These are phyloP conservation scores for Bos javanicus DNA, from an alignment of 2,113 vertebrate genomes.

Conservation along the genomic window DNA sequence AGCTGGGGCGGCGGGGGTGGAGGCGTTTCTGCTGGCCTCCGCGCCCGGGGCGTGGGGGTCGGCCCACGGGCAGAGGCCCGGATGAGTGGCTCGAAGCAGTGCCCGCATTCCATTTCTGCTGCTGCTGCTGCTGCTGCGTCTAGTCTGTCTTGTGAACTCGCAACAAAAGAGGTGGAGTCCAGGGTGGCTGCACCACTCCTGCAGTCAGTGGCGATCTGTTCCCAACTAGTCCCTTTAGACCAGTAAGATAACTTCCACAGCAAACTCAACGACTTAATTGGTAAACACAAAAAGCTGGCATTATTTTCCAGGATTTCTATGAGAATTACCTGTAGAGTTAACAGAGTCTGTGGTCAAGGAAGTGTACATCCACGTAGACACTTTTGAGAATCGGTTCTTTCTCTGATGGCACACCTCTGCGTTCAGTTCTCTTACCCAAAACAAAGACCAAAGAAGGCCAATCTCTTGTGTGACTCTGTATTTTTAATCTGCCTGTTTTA, in stretches of 20 bases:
- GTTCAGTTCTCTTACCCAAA: constrained; percentile 80
- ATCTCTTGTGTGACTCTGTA: constrained; percentile 80
- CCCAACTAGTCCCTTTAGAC: constrained; percentile 68
- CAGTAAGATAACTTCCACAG: constrained; percentile 76
- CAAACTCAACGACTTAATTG: constrained; percentile 62
- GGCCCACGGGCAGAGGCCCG: constrained; percentile 63
- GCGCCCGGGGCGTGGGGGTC: background rate
- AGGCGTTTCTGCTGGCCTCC: constrained; percentile 29
- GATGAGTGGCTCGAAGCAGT: constrained; percentile 22
- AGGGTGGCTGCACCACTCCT: constrained; percentile 64
- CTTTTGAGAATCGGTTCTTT: constrained; percentile 64
- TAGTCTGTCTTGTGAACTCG: constrained; percentile 21
- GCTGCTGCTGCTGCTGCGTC: constrained; percentile 21
- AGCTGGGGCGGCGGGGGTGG: background rate
- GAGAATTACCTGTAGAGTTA: constrained; percentile 69
- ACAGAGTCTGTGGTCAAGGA: constrained; percentile 58
- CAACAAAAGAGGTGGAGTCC: constrained; percentile 42
- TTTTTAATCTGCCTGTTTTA: constrained; percentile 81
- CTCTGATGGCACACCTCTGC: constrained; percentile 75
- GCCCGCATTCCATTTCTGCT: constrained; percentile 54
- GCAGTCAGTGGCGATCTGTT: constrained; percentile 42
- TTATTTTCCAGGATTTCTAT: constrained; percentile 77
- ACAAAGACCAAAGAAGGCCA: constrained; percentile 89
- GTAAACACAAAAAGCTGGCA: constrained; percentile 68
- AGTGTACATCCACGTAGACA: constrained; percentile 53